Evolutionary conservation across 2,113 vertebrate genomes (phyloP), one percentile per base, ranked within the genome.

Genomic region (Neogobius melanostomus): DNA sequence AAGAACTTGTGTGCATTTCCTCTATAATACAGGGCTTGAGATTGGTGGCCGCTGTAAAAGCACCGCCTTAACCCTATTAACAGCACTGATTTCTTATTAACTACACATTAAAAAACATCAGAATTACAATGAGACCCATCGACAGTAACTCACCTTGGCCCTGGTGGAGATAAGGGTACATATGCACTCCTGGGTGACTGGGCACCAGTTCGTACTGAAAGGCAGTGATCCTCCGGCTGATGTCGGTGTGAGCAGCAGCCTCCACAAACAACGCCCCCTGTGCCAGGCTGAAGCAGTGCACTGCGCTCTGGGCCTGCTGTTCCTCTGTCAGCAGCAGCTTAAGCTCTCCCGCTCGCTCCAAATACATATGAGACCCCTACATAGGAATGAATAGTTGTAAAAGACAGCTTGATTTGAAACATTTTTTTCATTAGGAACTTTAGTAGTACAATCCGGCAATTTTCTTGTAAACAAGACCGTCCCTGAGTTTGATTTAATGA

Each of bases 231-330:
- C 94, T 95, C 68, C 94, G 89, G 87, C 96, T 93, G 90, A 98
- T 97, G 93, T 98, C 96, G 52, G 85, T 88, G 77, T 94, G 95
- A 0, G 94, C 92, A 0, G 94, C 92, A 0, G 97, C 96, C 90
- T 99, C 96, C 66, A 99, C 87, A 46, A 97, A 98, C 21, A 99
- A 93, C n/a, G 92, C 94, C 0, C 95, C 95, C 79, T 95, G 92
- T 36, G 92, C 90, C 14, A 95, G 91, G 75, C 83, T 69, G 10
- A 97, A 96, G 83, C 96, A 98, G 61, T 84, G 92, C 9, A 95
- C 92, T 15, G 73, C 85, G 47, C 91, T 81, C 0, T 79, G 88
- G 17, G 87, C 84, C 48, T 87, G 91, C 6, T 94, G 92, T 44
- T 88, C 77, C 7, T 97, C 96, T 28, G 72, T 85, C 15, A 97